A percentile compares a stretch with the other conserved stretches of the same genome.
phyloP scores from a whole-genome alignment of 2,888 invertebrate genomes.

The Ctenicera cuprea region DNA sequence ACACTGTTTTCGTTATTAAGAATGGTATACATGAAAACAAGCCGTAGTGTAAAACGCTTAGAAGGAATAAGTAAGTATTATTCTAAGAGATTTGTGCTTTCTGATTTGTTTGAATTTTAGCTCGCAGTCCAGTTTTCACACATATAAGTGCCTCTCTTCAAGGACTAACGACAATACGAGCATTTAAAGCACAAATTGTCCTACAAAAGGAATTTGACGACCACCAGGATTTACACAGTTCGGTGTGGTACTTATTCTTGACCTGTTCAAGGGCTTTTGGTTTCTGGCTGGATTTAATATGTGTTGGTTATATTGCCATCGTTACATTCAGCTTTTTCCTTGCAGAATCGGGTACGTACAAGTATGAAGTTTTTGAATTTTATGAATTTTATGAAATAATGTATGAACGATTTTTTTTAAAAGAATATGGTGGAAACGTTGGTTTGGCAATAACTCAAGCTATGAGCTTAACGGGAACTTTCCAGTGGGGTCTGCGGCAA shows the following conservation, averaged over 20 bases:
- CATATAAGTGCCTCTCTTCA: conserved; percentile 92
- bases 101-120: conserved; percentile 69
- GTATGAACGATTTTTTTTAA: no score
- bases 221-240: conserved; percentile 90
- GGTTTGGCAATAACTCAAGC: conserved; percentile 70
- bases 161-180: conserved; percentile 93
- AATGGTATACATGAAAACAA: conserved; percentile 82
- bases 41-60: conserved; percentile 83
- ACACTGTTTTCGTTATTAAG: conserved; percentile 80
- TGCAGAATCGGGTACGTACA: conserved; percentile 63
- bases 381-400: no score
- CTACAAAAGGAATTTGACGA: conserved; percentile 87
- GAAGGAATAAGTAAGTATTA: conserved; percentile 79
- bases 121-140: conserved; percentile 81
- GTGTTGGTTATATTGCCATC: conserved; percentile 79
- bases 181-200: conserved; percentile 87
- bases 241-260: conserved; percentile 85
- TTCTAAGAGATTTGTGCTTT: conserved; percentile 39
- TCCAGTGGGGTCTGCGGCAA: conserved; percentile 89
- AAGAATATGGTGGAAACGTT: conserved; percentile 68
- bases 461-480: conserved; percentile 74
- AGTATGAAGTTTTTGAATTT: no score
- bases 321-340: conserved; percentile 81
- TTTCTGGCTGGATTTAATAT: conserved; percentile 82
- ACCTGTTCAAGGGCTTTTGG: conserved; percentile 80